These are phyloP conservation scores for Bujurquina vittata DNA, from an alignment of 2,113 vertebrate genomes.

Conservation along the genomic window DNA sequence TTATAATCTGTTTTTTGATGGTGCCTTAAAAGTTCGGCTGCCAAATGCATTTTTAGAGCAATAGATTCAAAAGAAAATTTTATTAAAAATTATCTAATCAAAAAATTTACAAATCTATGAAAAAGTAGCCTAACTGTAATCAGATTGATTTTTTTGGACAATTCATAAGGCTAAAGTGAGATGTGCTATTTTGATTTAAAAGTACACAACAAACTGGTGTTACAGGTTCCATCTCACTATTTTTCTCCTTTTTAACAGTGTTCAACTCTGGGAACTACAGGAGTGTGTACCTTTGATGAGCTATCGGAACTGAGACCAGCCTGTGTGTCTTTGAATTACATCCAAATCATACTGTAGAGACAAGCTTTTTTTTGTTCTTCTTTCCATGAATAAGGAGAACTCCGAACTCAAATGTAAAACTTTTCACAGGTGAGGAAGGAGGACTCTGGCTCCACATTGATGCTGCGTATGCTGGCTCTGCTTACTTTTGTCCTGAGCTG, in stretches of 20 bases:
- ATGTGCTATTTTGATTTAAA: too few relatives aligned
- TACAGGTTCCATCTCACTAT: too few relatives aligned
- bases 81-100: too few relatives aligned
- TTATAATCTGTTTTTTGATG: too few relatives aligned
- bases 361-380: not conserved
- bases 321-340: conserved; percentile 81
- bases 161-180: too few relatives aligned
- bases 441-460: conserved; percentile 95
- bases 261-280: conserved; percentile 93
- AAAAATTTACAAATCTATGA: too few relatives aligned
- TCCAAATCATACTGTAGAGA: not conserved
- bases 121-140: too few relatives aligned
- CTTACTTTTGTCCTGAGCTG: conserved; percentile 92
- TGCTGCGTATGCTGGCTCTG: conserved; percentile 94
- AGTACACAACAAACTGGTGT: too few relatives aligned
- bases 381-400: not conserved
- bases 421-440: conserved; percentile 83
- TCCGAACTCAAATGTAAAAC: not conserved
- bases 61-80: too few relatives aligned
- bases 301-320: conserved; percentile 91
- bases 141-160: too few relatives aligned
- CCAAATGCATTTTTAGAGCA: too few relatives aligned
- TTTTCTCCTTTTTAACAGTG: conserved; percentile 82
- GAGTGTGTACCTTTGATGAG: conserved; percentile 94
- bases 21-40: too few relatives aligned